Evolutionary conservation across 2,113 vertebrate genomes (phyloP).

Genomic region (Aphelocoma coerulescens): DNA sequence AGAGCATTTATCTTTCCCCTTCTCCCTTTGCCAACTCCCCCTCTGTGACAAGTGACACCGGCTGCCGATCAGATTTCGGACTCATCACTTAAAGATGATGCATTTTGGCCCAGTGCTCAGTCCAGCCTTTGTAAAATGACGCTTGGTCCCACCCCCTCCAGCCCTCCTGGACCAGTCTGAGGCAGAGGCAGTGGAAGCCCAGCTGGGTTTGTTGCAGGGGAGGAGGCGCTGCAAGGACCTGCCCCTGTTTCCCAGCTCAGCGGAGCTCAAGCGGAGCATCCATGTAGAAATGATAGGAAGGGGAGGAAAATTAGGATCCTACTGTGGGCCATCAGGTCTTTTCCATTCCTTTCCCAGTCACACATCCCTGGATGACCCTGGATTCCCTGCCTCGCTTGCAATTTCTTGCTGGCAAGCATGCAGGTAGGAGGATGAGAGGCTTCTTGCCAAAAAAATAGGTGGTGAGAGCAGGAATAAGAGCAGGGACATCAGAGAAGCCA

Average conservation of each 20-base stretch:
- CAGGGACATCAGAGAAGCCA: neutral
- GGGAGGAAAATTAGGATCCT: neutral
- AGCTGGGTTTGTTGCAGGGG: neutral
- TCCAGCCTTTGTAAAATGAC: neutral
- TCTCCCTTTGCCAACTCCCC: neutral
- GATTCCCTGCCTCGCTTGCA: neutral
- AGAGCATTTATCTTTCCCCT: neutral
- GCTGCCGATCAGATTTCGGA: neutral
- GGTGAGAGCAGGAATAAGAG: neutral
- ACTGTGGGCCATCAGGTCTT: neutral
- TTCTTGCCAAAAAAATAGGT: neutral
- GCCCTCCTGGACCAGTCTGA: neutral
- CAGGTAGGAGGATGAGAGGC: neutral
- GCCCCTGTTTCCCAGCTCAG: neutral
- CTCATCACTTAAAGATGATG: slow-evolving; percentile 36
- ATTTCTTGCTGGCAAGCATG: neutral
- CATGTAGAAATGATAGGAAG: neutral
- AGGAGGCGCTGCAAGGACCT: neutral
- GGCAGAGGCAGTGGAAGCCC: neutral
- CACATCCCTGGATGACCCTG: neutral
- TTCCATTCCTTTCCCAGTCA: neutral
- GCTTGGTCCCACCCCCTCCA: neutral
- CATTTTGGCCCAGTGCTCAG: neutral
- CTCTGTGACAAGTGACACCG: neutral
- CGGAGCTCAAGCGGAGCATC: neutral